These are phyloP conservation scores for Agrochola circellaris DNA, from an alignment of 2,888 invertebrate genomes.

Conservation along the genomic window DNA sequence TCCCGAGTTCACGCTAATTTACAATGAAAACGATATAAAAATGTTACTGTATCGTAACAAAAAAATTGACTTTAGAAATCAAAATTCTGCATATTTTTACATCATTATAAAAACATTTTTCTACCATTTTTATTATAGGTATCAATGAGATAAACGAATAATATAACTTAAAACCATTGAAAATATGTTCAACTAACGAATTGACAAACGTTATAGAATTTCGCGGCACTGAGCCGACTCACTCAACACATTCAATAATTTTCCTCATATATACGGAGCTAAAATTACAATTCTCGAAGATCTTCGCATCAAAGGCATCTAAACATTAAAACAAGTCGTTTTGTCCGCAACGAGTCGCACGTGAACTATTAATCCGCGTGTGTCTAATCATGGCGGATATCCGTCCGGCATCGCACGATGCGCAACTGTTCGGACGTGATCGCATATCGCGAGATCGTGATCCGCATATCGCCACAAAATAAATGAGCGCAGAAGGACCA, in stretches of 20 bases:
- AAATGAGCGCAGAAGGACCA: background rate
- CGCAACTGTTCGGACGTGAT: slow-evolving; percentile 66
- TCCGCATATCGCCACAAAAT: slow-evolving; percentile 46
- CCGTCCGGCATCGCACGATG: slow-evolving; percentile 36
- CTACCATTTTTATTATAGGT: too few species aligned
- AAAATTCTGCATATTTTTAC: too few species aligned
- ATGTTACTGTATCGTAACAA: too few species aligned
- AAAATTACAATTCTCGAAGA: background rate
- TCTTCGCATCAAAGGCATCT: background rate
- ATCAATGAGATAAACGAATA: background rate
- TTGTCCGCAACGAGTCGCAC: slow-evolving; percentile 26
- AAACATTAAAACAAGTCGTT: slow-evolving; percentile 22
- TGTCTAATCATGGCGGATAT: slow-evolving; percentile 58
- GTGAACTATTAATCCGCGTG: slow-evolving; percentile 51
- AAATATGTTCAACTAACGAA: background rate
- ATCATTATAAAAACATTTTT: too few species aligned
- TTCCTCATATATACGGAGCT: background rate
- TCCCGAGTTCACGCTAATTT: too few species aligned
- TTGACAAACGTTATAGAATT: background rate
- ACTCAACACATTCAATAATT: background rate
- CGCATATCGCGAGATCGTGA: slow-evolving; percentile 71
- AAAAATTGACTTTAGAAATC: too few species aligned
- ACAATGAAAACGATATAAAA: too few species aligned
- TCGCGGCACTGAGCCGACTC: background rate
- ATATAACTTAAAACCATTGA: background rate